Percentiles rank a stretch among this genome's conserved stretches.
phyloP scores from a whole-genome alignment of 2,888 invertebrate species.

The Neelides folsomi region DNA sequence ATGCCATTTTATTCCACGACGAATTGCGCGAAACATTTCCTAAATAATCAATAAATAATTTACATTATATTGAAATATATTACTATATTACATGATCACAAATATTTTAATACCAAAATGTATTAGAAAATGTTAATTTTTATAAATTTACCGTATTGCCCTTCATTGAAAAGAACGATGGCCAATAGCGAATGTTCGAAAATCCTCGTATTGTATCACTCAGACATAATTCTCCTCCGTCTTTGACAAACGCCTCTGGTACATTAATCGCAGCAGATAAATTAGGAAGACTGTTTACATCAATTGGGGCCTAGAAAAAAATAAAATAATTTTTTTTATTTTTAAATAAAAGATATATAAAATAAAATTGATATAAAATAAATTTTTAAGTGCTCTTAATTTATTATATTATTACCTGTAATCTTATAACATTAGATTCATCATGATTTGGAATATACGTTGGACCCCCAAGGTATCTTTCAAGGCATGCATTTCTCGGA shows the following conservation, averaged over 20 bases:
- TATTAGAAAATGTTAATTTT: neutral
- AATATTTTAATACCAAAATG: neutral
- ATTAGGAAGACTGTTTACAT: conserved; percentile 13
- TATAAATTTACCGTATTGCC: conserved; percentile 17
- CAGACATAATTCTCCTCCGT: conserved; percentile 27
- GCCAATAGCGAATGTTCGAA: conserved; percentile 24
- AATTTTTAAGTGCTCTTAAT: too few species aligned
- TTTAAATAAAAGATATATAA: neutral
- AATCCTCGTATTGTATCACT: conserved; percentile 20
- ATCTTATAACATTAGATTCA: neutral
- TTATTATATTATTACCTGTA: too few species aligned
- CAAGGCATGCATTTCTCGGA: conserved; percentile 17
- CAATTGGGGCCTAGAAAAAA: conserved; percentile 11
- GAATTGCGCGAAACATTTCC: conserved; percentile 20
- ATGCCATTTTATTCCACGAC: conserved; percentile 28
- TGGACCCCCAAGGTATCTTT: conserved; percentile 13
- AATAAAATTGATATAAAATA: neutral
- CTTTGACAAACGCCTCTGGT: conserved; percentile 29
- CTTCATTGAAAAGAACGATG: conserved; percentile 19
- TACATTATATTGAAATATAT: too few species aligned
- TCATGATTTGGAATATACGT: conserved; percentile 10
- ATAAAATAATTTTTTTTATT: neutral
- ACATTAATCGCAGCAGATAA: conserved; percentile 24
- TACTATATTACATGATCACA: too few species aligned
- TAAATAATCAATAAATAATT: conserved; percentile 2